Evolutionary conservation across 1,140 invertebrate genomes (phyloP), one percentile per base, ranked within the genome.

Genomic region (Brachionus angularis): DNA sequence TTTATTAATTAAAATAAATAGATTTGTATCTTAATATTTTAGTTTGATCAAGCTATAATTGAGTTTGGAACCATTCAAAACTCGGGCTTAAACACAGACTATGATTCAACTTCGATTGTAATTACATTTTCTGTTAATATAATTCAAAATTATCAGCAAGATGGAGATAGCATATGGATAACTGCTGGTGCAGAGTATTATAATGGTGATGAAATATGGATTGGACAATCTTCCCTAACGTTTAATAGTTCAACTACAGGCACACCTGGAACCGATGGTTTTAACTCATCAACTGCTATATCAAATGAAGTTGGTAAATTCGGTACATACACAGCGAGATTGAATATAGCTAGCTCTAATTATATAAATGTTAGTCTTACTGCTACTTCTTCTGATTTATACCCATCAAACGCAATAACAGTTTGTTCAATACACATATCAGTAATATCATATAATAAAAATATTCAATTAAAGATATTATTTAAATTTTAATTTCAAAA

Each of bases 101-200:
- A 52, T 14, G 23, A 39, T 0, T 25, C 42, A 3, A 76, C 72
- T 62, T 73, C 73, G 5, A 75, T 79, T 5, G 18, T 69, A 7
- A 78, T 84, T 34, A 72, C 47, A 3, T 84, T 82, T 73, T 76
- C 77, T 7, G 81, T 79, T 3, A 72, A 79, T 0, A 77, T 82
- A 73, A 76, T 83, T 12, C 74, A 78, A 12, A 79, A 79, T 42
- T 71, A 69, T 5, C 73, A 77, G 31, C 74, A 75, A 5, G 58
- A 74, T 16, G 74, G 73, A 0, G 72, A 67, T 8, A 71, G 73
- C 0, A 80, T 81, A 61, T 81, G 79, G 75, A 78, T 84, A 1
- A 83, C 80, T 62, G 80, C 80, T 2, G 83, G 83, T 0, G 82
- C 80, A 3, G 81, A 83, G 72, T 84, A 81, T 75, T 77, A 79